Evolutionary conservation across 1,140 invertebrate species (phyloP), one percentile per base, ranked within the genome.

Genomic region (Eciton burchellii): DNA sequence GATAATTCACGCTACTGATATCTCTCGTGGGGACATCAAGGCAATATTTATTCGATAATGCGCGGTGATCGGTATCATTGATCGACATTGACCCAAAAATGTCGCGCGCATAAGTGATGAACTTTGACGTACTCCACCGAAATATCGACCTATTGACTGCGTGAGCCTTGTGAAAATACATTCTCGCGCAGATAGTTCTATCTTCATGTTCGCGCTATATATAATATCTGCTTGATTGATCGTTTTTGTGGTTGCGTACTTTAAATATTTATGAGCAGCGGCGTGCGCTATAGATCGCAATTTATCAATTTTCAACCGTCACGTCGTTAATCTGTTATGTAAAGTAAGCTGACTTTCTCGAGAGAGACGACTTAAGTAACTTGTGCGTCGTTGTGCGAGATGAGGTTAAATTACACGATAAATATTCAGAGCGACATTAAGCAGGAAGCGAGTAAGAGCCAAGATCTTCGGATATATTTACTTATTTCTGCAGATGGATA

Each of bases 41-140:
- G 8, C 52, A 54, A 45, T 47, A 73, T 60, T 62, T 49, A 49
- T 3, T 74, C 21, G 29, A 65, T 0, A 12, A 35, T 5, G 16
- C 3, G 24, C 54, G 41, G 21, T 47, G 24, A 59, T 71, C 66
- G 14, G 47, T 72, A 72, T 41, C 12, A 12, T 71, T 45, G 56
- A 71, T 73, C 35, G 66, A n/a, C 62, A 62, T 52, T 81, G 43
- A 57, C n/a, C 60, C 63, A 62, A 47, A 84, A 82, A 68, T 52
- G 59, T 66, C n/a, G 45, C 12, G 19, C 35, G 2, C 41, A 16
- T 45, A n/a, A 24, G 29, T 49, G n/a, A 82, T 59, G n/a, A 81
- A 72, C 47, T 81, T 72, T 71, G 59, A 0, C 57, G 19, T 77
- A 43, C 6, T 68, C 29, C 3, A 11, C 16, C 29, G 1, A 14